These are phyloP conservation scores for Cheilosia pagana DNA, from an alignment of 2,888 invertebrate species.

Conservation along the genomic window DNA sequence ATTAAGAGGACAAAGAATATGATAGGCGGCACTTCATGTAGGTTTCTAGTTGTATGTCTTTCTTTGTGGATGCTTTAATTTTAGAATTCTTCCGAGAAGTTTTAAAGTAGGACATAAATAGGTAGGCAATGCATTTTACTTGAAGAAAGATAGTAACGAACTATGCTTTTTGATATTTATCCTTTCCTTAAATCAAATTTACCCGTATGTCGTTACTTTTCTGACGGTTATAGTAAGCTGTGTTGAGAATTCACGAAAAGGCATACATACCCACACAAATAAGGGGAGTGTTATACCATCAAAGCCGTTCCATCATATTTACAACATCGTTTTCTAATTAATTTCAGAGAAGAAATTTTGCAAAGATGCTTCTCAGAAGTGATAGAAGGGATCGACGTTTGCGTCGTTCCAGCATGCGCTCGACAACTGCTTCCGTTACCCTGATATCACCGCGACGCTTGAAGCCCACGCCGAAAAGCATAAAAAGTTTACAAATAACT, in stretches of 20 bases:
- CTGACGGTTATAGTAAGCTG: neutral
- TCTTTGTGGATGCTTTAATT: neutral
- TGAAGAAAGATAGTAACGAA: too few relatives aligned
- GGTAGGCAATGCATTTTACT: too few relatives aligned
- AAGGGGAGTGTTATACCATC: too few relatives aligned
- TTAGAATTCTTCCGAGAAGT: neutral
- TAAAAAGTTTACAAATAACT: conserved; percentile 66
- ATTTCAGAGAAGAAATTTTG: conserved; percentile 11
- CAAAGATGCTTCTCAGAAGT: conserved; percentile 86
- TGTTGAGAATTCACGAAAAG: too few relatives aligned
- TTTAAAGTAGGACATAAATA: neutral
- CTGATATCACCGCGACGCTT: conserved; percentile 65
- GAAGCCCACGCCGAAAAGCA: conserved; percentile 70
- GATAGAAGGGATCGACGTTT: conserved; percentile 87
- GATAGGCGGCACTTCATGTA: neutral
- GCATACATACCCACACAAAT: too few relatives aligned
- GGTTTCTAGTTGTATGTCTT: neutral
- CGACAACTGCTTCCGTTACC: conserved; percentile 60
- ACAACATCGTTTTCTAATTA: neutral
- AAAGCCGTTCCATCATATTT: too few relatives aligned
- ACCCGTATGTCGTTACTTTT: too few relatives aligned
- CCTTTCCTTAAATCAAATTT: too few relatives aligned
- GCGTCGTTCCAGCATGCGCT: conserved; percentile 77
- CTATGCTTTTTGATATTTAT: too few relatives aligned
- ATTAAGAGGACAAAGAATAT: neutral